Base-by-base conservation (phyloP, 2,888 invertebrate genomes). In the Syrphus vitripennis region DNA sequence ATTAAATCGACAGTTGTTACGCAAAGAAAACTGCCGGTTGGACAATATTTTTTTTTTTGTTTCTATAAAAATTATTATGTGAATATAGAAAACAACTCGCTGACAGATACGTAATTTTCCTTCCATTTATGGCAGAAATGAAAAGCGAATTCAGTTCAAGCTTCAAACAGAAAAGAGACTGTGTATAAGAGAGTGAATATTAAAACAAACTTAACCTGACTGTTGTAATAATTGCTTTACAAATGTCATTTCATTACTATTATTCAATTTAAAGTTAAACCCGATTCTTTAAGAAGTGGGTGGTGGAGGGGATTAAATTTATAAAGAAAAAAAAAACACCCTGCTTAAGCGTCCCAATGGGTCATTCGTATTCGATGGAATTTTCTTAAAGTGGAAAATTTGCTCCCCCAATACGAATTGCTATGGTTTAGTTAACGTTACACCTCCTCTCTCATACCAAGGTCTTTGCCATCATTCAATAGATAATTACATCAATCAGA, bases 71-170 rank as follows among this genome's bases (percentile, higher is more conserved):
- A n/a, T n/a, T n/a, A 40, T 61, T 40, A 24, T 40, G 16, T 21
- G 14, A 40, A 24, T 24, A n/a, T 0, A 24, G 1, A 70, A 48
- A 55, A 42, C 71, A 71, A 78, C 72, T 42, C 34, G 53, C 77
- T 83, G 83, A 83, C 61, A 78, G 72, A n/a, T 77, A 83, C 75
- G 83, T 83, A 83, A 83, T 83, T 83, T 79, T 76, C 75, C 71
- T 71, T 42, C 79, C 79, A 57, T 80, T 59, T 34, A 79, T 71
- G 71, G 75, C 34, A 6, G 3, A 37, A 79, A 78, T 79, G 75
- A 79, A 83, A 83, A 83, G 65, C 57, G 57, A 79, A 57, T 75
- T 59, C 71, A 71, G 79, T 71, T 31, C 50, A 40, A 57, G 55
- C 40, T 42, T 48, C 74, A 40, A 67, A 75, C 24, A 59, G 34